These are phyloP conservation scores for Diabrotica undecimpunctata DNA, from an alignment of 1,140 invertebrate genomes.

Conservation along the genomic window DNA sequence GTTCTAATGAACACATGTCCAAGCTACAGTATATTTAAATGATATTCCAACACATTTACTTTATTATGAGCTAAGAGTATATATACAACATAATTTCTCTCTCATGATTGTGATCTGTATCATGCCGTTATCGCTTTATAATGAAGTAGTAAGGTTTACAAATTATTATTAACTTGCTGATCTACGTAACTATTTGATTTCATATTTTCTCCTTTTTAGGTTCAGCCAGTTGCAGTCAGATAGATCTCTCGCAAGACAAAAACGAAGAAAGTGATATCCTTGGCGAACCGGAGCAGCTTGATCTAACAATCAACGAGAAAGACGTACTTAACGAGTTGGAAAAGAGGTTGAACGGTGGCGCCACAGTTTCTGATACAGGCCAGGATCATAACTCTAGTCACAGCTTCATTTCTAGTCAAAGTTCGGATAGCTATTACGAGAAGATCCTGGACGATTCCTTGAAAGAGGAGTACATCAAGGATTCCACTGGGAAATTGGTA, in stretches of 20 bases:
- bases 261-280: slow-evolving; percentile 21
- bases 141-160: too few relatives aligned
- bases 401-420: slow-evolving; percentile 36
- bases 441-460: slow-evolving; percentile 41
- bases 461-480: slow-evolving; percentile 37
- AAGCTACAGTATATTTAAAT: too few relatives aligned
- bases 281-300: slow-evolving; percentile 34
- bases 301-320: slow-evolving; percentile 42
- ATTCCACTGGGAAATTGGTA: slow-evolving; percentile 32
- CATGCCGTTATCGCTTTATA: too few relatives aligned
- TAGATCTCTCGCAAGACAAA: slow-evolving; percentile 21
- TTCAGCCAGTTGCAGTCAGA: slow-evolving; percentile 27
- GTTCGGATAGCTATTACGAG: slow-evolving; percentile 45
- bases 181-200: too few relatives aligned
- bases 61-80: too few relatives aligned
- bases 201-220: slow-evolving; percentile 1
- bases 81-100: too few relatives aligned
- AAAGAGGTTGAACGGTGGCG: slow-evolving; percentile 30
- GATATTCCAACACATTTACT: too few relatives aligned
- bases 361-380: slow-evolving; percentile 22
- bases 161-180: background rate
- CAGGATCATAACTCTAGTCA: slow-evolving; percentile 30
- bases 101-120: too few relatives aligned
- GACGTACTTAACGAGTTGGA: slow-evolving; percentile 43
- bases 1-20: too few relatives aligned